Base-by-base conservation (phyloP, 2,797 vertebrate genomes). In the Vespertilio murinus region DNA sequence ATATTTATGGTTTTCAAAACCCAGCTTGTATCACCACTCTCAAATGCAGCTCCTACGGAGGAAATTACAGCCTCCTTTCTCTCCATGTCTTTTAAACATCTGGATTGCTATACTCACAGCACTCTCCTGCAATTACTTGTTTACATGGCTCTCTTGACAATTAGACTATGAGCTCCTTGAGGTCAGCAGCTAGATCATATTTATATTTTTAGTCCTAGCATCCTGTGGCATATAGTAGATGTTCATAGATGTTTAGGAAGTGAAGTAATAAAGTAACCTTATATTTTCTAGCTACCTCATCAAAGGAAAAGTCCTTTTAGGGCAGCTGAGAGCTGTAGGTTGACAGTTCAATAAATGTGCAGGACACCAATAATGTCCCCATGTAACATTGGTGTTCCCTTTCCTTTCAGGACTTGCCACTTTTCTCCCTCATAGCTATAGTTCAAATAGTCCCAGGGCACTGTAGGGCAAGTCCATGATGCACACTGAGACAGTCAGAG, bases 171-270 rank as follows among this genome's bases (percentile, higher is more conserved):
- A 82, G n/a, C 33, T 91, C n/a, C 45, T 69, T 47, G 75, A 90
- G 59, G 28, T 40, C 30, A 88, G 45, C 25, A 28, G 40, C 65
- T 70, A 30, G 67, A 17, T 75, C 30, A 80, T 80, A 71, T 33
- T 81, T 35, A 70, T 40, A 52, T 81, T 89, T 95, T 94, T 82
- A 78, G 91, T 93, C 14, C 40, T 79, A 91, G 30, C 75, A 88
- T 23, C 38, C 52, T 38, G 33, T 17, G 30, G 52, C 20, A 65
- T 74, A 59, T 12, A 70, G 28, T 47, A 84, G 52, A 14, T 49
- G 1, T 28, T 73, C 56, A 83, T 5, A 67, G 64, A 47, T 42
- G 49, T 86, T 70, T 93, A 70, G 69, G 25, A 77, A 91, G 69
- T 84, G 13, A 88, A 69, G 30, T 56, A 42, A 77, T 88, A 71